These are phyloP conservation scores for Lissocephala sabroskyi DNA, from an alignment of 2,888 invertebrate species.

Conservation along the genomic window DNA sequence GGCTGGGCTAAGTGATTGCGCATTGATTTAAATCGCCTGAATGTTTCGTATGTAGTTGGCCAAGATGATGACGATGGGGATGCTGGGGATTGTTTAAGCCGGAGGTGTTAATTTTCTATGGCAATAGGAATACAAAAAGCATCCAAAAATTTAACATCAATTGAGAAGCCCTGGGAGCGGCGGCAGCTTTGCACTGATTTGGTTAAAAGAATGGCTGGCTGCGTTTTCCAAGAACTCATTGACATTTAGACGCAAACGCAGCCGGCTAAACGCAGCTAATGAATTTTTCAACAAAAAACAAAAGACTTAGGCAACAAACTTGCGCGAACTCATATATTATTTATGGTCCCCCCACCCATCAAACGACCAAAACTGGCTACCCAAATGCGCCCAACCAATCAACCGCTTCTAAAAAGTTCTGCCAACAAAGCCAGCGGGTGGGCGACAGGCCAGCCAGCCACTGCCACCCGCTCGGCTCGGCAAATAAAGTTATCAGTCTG, in stretches of 20 bases:
- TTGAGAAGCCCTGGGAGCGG: conserved; percentile 10
- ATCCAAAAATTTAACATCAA: conserved; percentile 4
- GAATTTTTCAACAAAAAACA: conserved; percentile 22
- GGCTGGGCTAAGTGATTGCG: conserved; percentile 34
- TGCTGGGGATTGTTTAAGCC: conserved; percentile 1
- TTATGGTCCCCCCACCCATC: conserved; percentile 20
- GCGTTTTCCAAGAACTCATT: conserved; percentile 38
- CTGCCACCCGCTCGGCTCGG: conserved; percentile 16
- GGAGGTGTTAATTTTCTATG: conserved; percentile 51
- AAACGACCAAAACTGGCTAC: neutral
- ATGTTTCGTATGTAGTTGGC: neutral
- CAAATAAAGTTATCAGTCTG: conserved; percentile 57
- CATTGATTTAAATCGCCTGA: conserved; percentile 61
- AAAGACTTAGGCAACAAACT: conserved; percentile 51
- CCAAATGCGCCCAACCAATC: conserved; percentile 40
- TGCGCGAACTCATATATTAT: conserved; percentile 59
- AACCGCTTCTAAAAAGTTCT: conserved; percentile 32
- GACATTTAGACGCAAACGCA: conserved; percentile 33
- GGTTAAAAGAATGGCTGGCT: conserved; percentile 12
- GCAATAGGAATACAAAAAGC: conserved; percentile 29
- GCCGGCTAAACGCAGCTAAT: neutral
- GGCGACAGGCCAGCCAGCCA: conserved; percentile 23
- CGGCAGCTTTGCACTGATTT: conserved; percentile 40
- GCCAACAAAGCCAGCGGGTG: conserved; percentile 36
- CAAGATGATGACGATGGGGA: neutral